Conservation (phyloP, 2,113 vertebrate species). For the Blennius ocellaris region DNA sequence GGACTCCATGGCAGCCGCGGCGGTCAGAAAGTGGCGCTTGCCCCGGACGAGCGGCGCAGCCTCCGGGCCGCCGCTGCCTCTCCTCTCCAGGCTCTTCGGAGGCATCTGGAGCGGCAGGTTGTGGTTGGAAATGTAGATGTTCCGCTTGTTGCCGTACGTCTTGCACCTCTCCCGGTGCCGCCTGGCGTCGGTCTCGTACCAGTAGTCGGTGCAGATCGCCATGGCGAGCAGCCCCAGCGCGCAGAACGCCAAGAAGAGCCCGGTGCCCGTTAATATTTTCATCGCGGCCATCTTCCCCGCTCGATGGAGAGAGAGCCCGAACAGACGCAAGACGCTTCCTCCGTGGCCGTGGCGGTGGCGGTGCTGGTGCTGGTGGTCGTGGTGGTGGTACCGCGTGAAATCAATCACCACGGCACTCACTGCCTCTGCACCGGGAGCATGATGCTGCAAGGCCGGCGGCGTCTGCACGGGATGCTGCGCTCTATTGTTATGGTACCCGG, state of each 20-base stretch:
- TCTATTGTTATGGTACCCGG: slow-evolving; percentile 75
- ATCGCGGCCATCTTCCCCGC: slow-evolving; percentile 89
- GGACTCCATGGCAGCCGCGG: slow-evolving; percentile 85
- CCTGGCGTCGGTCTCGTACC: slow-evolving; percentile 93
- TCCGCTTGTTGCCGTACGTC: slow-evolving; percentile 90
- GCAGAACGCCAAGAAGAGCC: slow-evolving; percentile 89
- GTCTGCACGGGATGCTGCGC: slow-evolving; percentile 61
- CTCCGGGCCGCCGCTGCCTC: slow-evolving; percentile 61
- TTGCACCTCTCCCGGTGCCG: slow-evolving; percentile 91
- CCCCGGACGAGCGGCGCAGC: slow-evolving; percentile 64
- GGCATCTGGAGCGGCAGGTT: slow-evolving; percentile 91
- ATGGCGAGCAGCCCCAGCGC: slow-evolving; percentile 88
- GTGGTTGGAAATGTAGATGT: slow-evolving; percentile 89
- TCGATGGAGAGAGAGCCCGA: slow-evolving; percentile 76
- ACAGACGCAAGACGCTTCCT: slow-evolving; percentile 78
- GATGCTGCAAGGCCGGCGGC: slow-evolving; percentile 56
- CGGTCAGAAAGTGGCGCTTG: slow-evolving; percentile 80
- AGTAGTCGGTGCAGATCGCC: slow-evolving; percentile 92
- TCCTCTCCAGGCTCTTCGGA: slow-evolving; percentile 77
- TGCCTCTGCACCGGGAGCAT: slow-evolving; percentile 71
- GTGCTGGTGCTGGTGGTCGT: slow-evolving; percentile 46
- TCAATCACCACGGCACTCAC: slow-evolving; percentile 75
- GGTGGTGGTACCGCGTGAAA: slow-evolving; percentile 71
- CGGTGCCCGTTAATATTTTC: slow-evolving; percentile 90
- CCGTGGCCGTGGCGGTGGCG: slow-evolving; percentile 74